Evolutionary conservation across 1,140 invertebrate genomes (phyloP), one percentile per base, ranked within the genome.

Genomic region (Bombus soroeensis): DNA sequence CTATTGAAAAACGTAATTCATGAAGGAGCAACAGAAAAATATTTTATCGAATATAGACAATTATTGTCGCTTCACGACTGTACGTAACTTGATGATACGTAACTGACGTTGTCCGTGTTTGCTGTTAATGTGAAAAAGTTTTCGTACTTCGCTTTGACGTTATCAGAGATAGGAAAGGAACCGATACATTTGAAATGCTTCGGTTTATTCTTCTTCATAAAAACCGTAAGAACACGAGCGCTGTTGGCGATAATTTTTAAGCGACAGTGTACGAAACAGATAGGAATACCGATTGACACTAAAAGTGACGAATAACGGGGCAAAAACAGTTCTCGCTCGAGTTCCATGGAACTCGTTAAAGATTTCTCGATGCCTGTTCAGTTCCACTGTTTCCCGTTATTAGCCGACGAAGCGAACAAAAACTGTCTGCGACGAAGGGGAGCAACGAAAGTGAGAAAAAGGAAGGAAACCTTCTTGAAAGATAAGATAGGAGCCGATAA

Each of bases 281-380:
- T 25, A 25, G 37, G 71, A 84, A 85, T 32, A 41, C 72, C 18
- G 25, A 43, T 85, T 37, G 78, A 76, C 53, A 59, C 76, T 66
- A 78, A 77, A 84, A 88, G 86, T 80, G 86, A 87, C 76, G 76
- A 66, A 59, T 87, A 87, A 87, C 86, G 82, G 86, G 47, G 57
- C 39, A 34, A 37, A 57, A 41, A 78, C 15, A 37, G 28, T 62
- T 76, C 62, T 32, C 73, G 32, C 34, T 53, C 32, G n/a, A 28
- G 57, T 78, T 78, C 37, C 57, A 22, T 25, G 68, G 18, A 74
- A 47, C 75, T 76, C 32, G 73, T 85, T 87, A 53, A 32, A 74
- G 53, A 62, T 83, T 72, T 64, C 73, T 62, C 85, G 59, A 73
- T 81, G 47, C 57, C 53, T 37, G 62, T 64, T 68, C 62, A 64